Base-by-base conservation (phyloP, 2,888 invertebrate species). In the Agrotis puta region DNA sequence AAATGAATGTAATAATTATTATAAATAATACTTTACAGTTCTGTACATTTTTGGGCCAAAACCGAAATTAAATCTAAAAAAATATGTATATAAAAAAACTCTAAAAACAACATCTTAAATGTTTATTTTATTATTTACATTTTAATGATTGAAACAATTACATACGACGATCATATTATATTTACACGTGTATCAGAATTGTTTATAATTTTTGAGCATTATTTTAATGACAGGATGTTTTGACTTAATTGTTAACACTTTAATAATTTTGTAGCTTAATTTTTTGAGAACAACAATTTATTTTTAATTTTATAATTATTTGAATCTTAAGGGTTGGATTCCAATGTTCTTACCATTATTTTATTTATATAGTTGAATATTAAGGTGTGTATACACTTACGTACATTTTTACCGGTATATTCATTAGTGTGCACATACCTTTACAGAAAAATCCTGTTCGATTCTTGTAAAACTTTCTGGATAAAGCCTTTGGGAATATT, bases 191-290 rank as follows among this genome's bases (percentile, higher is more conserved):
- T 72, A 67, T 74, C 76, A 71, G 76, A 76, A 58, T 51, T 70
- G 64, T 70, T 72, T 48, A 70, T 70, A 61, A 73, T 54, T 76
- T 76, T 82, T 82, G 81, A 82, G 81, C 82, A 82, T 73, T 58
- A 76, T 70, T 72, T 57, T 78, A 81, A 74, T 78, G 82, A 80
- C 61, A 78, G 64, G 77, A 77, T 65, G 57, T 67, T 67, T 70
- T 57, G 48, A 48, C 69, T 81, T 80, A 74, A 53, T 24, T 47
- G 47, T 58, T 64, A 79, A 74, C 62, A 64, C 20, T 74, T 51
- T 56, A n/a, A 74, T 61, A 64, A 62, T 65, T 67, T 64, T 76
- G 64, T 76, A 72, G 67, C 45, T 77, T 64, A 73, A 50, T 16
- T 64, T 70, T 70, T 74, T 66, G 66, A 74, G 67, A 70, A 78